phyloP scores from a whole-genome alignment of 2,888 invertebrate species.

The Anticlea derivata region DNA sequence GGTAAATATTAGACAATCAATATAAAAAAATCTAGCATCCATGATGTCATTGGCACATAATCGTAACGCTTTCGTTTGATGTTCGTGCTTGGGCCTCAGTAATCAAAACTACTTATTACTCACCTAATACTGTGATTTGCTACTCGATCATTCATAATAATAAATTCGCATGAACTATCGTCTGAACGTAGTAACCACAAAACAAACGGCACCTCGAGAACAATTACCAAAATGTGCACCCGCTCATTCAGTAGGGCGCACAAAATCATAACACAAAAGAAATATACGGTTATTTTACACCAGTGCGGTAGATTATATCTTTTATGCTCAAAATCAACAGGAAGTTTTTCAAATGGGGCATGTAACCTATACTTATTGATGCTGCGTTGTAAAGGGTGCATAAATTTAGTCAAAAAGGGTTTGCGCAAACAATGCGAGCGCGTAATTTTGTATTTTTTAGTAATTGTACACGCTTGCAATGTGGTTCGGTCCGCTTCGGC shows the following conservation, averaged over 20 bases:
- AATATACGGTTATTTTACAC: conserved; percentile 82
- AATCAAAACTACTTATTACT: background rate
- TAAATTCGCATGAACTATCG: conserved; percentile 5
- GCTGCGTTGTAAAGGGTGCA: conserved; percentile 73
- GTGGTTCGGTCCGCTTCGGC: conserved; percentile 19
- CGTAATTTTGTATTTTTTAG: conserved; percentile 55
- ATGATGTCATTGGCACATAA: too few relatives aligned
- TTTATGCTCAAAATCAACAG: conserved; percentile 82
- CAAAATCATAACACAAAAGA: conserved; percentile 77
- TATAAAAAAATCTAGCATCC: too few relatives aligned
- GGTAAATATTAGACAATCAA: too few relatives aligned
- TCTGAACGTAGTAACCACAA: conserved; percentile 54
- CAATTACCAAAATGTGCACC: conserved; percentile 61
- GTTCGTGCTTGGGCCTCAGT: too few relatives aligned
- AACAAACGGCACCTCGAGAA: conserved; percentile 51
- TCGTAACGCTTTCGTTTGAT: too few relatives aligned
- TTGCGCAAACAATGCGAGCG: conserved; percentile 64
- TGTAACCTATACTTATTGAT: conserved; percentile 83
- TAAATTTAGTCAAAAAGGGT: conserved; percentile 78
- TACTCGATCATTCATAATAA: background rate
- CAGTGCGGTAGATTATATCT: conserved; percentile 82
- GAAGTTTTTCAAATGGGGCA: conserved; percentile 81
- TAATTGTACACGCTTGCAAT: conserved; percentile 53
- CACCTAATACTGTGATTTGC: background rate
- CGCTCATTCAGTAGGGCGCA: conserved; percentile 63